These are phyloP conservation scores for Anaspis maculata DNA, from an alignment of 2,888 invertebrate genomes.

Conservation along the genomic window DNA sequence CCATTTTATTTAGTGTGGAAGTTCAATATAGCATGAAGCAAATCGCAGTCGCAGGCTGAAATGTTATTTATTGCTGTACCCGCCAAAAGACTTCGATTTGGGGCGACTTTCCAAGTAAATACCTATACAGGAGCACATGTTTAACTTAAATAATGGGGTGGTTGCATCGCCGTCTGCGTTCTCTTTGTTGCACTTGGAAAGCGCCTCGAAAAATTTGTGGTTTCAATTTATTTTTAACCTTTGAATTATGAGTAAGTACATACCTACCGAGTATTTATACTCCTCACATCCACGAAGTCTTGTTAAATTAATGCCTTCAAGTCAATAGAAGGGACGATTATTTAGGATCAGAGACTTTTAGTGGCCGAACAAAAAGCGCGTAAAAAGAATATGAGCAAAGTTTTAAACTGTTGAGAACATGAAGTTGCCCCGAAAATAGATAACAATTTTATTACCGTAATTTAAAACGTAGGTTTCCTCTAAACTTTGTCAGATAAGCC, in stretches of 20 bases:
- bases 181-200: too few relatives aligned
- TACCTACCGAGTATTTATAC: too few relatives aligned
- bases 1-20: constrained; percentile 22
- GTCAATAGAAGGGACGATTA: too few relatives aligned
- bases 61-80: constrained; percentile 21
- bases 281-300: too few relatives aligned
- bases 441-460: constrained; percentile 15
- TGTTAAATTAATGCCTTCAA: too few relatives aligned
- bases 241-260: too few relatives aligned
- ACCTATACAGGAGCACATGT: constrained; percentile 10
- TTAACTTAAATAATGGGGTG: constrained; percentile 8
- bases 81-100: constrained; percentile 17
- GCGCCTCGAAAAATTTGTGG: too few relatives aligned
- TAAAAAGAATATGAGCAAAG: constrained; percentile 10
- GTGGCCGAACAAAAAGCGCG: too few relatives aligned
- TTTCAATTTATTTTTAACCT: too few relatives aligned
- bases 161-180: too few relatives aligned
- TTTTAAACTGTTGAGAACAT: constrained; percentile 10
- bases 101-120: constrained; percentile 9
- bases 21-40: constrained; percentile 23
- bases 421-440: constrained; percentile 10
- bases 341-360: too few relatives aligned
- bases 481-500: constrained; percentile 4
- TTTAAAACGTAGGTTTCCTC: constrained; percentile 8
- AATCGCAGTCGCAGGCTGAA: constrained; percentile 20